Evolutionary conservation across 2,888 invertebrate species (phyloP).

Genomic region (Chorisops tibialis): DNA sequence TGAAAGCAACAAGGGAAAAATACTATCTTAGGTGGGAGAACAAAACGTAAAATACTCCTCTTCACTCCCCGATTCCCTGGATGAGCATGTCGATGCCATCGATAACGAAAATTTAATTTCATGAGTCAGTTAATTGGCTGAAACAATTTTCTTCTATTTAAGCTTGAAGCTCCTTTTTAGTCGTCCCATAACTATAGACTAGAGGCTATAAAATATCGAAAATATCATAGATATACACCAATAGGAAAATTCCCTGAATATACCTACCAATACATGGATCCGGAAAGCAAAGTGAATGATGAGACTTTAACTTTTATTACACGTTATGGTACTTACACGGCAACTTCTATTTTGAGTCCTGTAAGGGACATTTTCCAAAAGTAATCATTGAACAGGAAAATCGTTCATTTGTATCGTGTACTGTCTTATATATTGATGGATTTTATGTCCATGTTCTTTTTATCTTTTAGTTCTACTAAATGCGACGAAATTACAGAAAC

Average conservation of each 20-base stretch:
- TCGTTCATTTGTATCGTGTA: conserved; percentile 20
- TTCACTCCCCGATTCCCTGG: conserved; percentile 2
- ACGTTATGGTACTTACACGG: neutral
- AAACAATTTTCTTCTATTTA: conserved; percentile 29
- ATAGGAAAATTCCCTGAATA: too few relatives aligned
- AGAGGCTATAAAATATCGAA: neutral
- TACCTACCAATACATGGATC: neutral
- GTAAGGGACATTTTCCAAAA: neutral
- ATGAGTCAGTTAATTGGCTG: conserved; percentile 30
- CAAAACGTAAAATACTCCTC: neutral
- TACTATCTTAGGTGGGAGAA: neutral
- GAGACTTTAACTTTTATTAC: neutral
- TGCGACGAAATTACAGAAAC: too few relatives aligned
- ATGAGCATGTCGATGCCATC: conserved; percentile 16
- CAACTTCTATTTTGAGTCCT: neutral
- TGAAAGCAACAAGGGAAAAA: neutral
- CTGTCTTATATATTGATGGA: neutral
- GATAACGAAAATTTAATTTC: conserved; percentile 31
- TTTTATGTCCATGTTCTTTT: too few relatives aligned
- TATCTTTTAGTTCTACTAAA: too few relatives aligned
- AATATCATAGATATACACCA: neutral
- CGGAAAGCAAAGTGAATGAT: neutral
- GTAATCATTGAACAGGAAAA: conserved; percentile 25
- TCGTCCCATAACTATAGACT: neutral
- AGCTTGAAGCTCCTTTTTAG: neutral